These are phyloP conservation scores for Pogonus chalceus DNA, from an alignment of 1,140 invertebrate species.

Conservation along the genomic window DNA sequence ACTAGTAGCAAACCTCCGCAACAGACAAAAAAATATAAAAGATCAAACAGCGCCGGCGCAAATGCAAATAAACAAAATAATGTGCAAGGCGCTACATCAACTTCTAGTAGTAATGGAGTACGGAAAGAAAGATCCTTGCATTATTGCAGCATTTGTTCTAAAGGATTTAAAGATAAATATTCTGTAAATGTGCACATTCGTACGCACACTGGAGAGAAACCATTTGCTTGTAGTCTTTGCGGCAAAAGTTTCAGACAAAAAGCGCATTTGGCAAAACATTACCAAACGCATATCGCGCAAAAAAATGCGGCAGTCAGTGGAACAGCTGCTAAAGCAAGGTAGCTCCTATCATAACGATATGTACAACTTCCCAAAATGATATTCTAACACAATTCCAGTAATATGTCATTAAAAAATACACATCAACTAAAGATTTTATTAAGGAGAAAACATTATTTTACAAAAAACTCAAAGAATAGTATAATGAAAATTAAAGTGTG, in stretches of 20 bases:
- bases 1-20: constrained; percentile 40
- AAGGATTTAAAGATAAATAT: constrained; percentile 89
- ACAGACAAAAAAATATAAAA: constrained; percentile 40
- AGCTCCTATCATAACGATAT: background rate
- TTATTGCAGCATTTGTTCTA: constrained; percentile 84
- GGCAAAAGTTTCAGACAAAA: constrained; percentile 91
- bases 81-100: constrained; percentile 31
- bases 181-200: constrained; percentile 86
- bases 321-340: background rate
- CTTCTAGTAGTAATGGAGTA: constrained; percentile 45
- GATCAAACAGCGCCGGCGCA: constrained; percentile 30
- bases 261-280: constrained; percentile 94
- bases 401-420: too few relatives aligned
- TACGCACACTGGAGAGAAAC: constrained; percentile 85
- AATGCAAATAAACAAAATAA: constrained; percentile 28
- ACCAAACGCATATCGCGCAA: constrained; percentile 85
- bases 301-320: constrained; percentile 43
- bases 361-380: too few relatives aligned
- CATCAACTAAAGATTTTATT: too few relatives aligned
- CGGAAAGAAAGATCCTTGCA: constrained; percentile 77
- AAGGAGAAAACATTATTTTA: too few relatives aligned
- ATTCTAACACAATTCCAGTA: too few relatives aligned
- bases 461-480: too few relatives aligned
- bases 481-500: too few relatives aligned
- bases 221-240: constrained; percentile 78